These are phyloP conservation scores for Neomicropteryx cornuta DNA, from an alignment of 1,140 invertebrate species.

Conservation along the genomic window DNA sequence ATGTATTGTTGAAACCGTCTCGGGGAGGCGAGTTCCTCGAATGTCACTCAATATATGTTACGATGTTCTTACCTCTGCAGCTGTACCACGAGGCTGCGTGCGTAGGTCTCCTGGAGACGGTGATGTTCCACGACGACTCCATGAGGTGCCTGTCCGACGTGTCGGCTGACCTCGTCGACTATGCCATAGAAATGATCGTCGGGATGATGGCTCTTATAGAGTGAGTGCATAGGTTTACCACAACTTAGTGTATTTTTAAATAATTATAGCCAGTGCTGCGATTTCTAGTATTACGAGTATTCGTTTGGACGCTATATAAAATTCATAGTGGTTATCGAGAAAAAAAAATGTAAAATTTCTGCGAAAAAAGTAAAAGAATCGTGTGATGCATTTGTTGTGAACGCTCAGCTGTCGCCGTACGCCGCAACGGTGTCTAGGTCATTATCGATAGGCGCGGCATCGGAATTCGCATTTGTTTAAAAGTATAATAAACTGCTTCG, in stretches of 20 bases:
- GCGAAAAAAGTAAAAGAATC: not conserved
- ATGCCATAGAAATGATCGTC: slow-evolving; percentile 46
- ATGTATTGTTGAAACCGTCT: no score
- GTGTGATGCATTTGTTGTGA: not conserved
- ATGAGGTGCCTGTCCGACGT: slow-evolving; percentile 56
- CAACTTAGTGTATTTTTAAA: slow-evolving; percentile 18
- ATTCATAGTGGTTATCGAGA: not conserved
- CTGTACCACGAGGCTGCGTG: slow-evolving; percentile 60
- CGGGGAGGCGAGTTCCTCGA: no score
- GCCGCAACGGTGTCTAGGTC: no score
- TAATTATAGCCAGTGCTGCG: not conserved
- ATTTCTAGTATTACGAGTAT: slow-evolving; percentile 12
- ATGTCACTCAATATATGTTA: no score
- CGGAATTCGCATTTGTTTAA: no score
- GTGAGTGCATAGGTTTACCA: slow-evolving; percentile 22
- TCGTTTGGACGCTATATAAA: not conserved
- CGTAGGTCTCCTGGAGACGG: slow-evolving; percentile 59
- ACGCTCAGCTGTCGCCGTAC: no score
- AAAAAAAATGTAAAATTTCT: not conserved
- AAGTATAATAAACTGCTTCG: no score
- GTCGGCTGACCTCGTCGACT: slow-evolving; percentile 64
- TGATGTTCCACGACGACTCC: slow-evolving; percentile 61
- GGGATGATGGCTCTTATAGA: slow-evolving; percentile 39
- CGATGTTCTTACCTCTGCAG: slow-evolving; percentile 29
- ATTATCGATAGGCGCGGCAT: no score